Percentiles rank a stretch among this genome's conserved stretches.
Evolutionary conservation across 2,113 vertebrate species (phyloP).

Genomic region (Panthera uncia): DNA sequence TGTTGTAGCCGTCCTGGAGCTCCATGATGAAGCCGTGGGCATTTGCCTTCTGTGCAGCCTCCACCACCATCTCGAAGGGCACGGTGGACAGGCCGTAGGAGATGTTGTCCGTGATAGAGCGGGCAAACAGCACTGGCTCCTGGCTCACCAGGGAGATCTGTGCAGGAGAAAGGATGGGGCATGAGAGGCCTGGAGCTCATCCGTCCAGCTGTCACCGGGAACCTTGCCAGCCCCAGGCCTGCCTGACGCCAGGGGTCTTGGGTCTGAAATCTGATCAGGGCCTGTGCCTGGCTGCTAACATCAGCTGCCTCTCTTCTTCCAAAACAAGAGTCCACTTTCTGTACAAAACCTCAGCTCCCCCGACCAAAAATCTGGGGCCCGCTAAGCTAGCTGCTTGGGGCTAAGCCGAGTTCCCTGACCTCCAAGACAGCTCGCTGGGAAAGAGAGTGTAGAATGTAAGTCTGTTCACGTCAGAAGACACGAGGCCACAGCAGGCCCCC

Average conservation of each 20-base stretch:
- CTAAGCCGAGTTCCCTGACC: not conserved
- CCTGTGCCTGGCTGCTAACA: fast-evolving
- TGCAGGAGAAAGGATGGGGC: not conserved
- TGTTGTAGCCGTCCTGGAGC: conserved; percentile 92
- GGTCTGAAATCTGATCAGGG: not conserved
- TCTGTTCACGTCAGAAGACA: not conserved
- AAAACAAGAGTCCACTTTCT: not conserved
- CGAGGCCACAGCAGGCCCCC: not conserved
- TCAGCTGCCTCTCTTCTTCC: not conserved
- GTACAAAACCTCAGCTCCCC: not conserved
- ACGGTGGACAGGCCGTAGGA: conserved; percentile 90
- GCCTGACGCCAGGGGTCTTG: not conserved
- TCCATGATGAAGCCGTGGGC: conserved; percentile 92
- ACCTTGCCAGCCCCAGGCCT: fast-evolving
- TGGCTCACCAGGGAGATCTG: conserved; percentile 96
- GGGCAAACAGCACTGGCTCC: conserved; percentile 95
- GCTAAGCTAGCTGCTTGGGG: not conserved
- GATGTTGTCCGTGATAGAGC: conserved; percentile 93
- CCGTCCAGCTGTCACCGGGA: not conserved
- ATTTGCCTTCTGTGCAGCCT: conserved; percentile 92
- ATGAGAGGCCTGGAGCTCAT: not conserved
- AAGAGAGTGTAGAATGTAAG: fast-evolving
- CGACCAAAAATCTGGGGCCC: not conserved
- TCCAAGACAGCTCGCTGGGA: fast-evolving
- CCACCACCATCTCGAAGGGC: conserved; percentile 87